Evolutionary conservation across 2,113 vertebrate genomes (phyloP).

Genomic region (Corythoichthys intestinalis): DNA sequence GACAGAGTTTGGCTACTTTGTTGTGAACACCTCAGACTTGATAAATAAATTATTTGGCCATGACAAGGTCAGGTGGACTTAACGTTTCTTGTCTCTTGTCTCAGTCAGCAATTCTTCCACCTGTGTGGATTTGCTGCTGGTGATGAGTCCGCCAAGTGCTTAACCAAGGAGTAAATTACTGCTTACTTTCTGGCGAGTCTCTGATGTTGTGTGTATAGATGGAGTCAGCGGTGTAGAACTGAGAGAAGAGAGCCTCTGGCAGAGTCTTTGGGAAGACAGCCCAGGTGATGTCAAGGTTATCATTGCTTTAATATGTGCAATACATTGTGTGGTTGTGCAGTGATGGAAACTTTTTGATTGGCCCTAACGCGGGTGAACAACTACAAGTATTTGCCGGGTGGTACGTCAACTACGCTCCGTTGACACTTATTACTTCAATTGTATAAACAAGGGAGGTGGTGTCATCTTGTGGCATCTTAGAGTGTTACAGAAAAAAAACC

Average conservation of each 20-base stretch:
- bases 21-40: slow-evolving; percentile 32
- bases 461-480: too few relatives aligned
- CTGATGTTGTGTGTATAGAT: slow-evolving; percentile 54
- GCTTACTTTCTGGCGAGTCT: slow-evolving; percentile 52
- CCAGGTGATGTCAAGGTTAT: slow-evolving; percentile 20
- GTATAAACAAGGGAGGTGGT: too few relatives aligned
- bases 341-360: slow-evolving; percentile 8
- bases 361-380: not conserved
- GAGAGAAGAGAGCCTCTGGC: slow-evolving; percentile 27
- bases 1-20: not conserved
- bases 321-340: slow-evolving; percentile 6
- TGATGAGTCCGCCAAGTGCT: slow-evolving; percentile 46
- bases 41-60: slow-evolving; percentile 28
- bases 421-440: too few relatives aligned
- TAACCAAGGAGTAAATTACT: slow-evolving; percentile 65
- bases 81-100: slow-evolving; percentile 38
- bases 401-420: too few relatives aligned
- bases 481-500: too few relatives aligned
- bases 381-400: too few relatives aligned
- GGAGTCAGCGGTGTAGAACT: slow-evolving; percentile 36
- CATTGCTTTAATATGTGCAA: slow-evolving; percentile 9
- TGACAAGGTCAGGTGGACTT: slow-evolving; percentile 43
- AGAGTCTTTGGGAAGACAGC: slow-evolving; percentile 19
- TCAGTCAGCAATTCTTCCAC: slow-evolving; percentile 53
- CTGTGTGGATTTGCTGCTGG: slow-evolving; percentile 45